phyloP scores from a whole-genome alignment of 1,140 invertebrate genomes.

The Gonioctena quinquepunctata region DNA sequence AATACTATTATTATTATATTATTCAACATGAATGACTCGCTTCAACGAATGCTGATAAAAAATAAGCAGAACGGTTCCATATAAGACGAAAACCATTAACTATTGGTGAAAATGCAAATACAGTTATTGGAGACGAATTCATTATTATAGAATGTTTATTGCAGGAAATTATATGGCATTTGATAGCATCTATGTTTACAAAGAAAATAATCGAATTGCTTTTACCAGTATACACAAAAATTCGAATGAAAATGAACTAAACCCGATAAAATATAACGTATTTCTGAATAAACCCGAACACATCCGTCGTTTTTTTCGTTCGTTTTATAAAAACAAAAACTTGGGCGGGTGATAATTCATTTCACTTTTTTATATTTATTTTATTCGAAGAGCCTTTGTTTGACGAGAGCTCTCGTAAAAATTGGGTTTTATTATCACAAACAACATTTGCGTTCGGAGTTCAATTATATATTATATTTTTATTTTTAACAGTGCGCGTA shows the following conservation, averaged over 20 bases:
- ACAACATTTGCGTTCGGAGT: slow-evolving; percentile 47
- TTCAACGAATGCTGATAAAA: no score
- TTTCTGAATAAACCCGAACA: slow-evolving; percentile 29
- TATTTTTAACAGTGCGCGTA: slow-evolving; percentile 37
- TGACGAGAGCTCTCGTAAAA: slow-evolving; percentile 51
- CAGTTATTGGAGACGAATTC: not conserved
- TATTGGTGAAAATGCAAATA: not conserved
- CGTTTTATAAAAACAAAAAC: slow-evolving; percentile 45
- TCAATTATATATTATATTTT: slow-evolving; percentile 44
- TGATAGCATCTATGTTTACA: slow-evolving; percentile 23
- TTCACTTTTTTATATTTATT: slow-evolving; percentile 50
- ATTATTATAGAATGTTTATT: not conserved
- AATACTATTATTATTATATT: no score
- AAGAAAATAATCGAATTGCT: slow-evolving; percentile 23
- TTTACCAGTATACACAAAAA: slow-evolving; percentile 26
- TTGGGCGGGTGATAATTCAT: slow-evolving; percentile 48
- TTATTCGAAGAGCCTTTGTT: slow-evolving; percentile 49
- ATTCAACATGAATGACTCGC: no score
- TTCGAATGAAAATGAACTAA: slow-evolving; percentile 31
- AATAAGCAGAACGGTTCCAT: no score
- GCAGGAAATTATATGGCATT: slow-evolving; percentile 22
- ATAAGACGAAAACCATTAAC: no score
- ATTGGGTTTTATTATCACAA: slow-evolving; percentile 52
- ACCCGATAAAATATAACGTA: slow-evolving; percentile 34
- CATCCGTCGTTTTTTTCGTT: slow-evolving; percentile 37